Conservation (phyloP, 2,888 invertebrate species). For the Smittia sp. region DNA sequence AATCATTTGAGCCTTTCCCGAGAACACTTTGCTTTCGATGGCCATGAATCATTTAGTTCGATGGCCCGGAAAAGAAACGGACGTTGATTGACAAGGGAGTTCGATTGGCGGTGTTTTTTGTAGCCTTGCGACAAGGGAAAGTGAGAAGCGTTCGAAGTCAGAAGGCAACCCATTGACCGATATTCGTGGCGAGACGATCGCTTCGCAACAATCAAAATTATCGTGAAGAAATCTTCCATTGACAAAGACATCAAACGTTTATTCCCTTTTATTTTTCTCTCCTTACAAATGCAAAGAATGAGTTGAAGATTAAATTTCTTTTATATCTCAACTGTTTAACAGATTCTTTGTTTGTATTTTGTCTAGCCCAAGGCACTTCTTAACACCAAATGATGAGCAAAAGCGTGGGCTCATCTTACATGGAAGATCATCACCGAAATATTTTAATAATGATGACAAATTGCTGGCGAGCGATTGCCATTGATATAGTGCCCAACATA, state of each 20-base stretch:
- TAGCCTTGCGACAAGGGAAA: neutral
- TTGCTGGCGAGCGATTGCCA: neutral
- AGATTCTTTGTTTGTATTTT: neutral
- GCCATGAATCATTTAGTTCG: neutral
- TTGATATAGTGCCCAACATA: neutral
- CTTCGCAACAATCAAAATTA: slow-evolving; percentile 1
- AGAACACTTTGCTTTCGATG: neutral
- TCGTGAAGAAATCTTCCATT: neutral
- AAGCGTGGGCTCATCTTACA: slow-evolving; percentile 5
- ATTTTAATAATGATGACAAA: slow-evolving; percentile 32
- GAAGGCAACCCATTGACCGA: slow-evolving; percentile 31
- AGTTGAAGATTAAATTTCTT: slow-evolving; percentile 36
- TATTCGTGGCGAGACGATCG: neutral
- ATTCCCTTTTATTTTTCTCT: neutral
- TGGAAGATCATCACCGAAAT: slow-evolving; percentile 2
- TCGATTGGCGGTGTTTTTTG: slow-evolving; percentile 13
- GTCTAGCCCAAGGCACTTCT: neutral
- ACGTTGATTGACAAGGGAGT: slow-evolving; percentile 13
- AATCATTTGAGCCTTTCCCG: neutral
- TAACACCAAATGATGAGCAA: neutral
- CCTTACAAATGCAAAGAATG: neutral
- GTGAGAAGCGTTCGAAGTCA: neutral
- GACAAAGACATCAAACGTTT: slow-evolving; percentile 2
- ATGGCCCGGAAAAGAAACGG: neutral
- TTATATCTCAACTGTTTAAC: slow-evolving; percentile 16